These are phyloP conservation scores for Abramis brama DNA, from an alignment of 2,113 vertebrate genomes.

Conservation along the genomic window DNA sequence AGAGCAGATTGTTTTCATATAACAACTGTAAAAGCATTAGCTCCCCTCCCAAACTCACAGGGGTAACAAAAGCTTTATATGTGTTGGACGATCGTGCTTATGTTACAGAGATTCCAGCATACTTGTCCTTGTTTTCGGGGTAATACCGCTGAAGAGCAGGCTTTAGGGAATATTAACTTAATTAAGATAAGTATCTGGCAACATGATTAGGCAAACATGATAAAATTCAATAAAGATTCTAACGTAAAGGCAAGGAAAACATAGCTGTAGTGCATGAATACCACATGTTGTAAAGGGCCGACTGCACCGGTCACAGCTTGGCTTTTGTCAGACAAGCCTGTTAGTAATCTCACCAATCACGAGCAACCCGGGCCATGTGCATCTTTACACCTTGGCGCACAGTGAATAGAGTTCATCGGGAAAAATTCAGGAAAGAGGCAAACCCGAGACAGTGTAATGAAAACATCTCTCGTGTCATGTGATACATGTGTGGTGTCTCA, in stretches of 20 bases:
- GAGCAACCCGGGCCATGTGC: conserved; percentile 40
- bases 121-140: conserved; percentile 33
- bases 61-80: conserved; percentile 30
- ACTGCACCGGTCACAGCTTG: conserved; percentile 62
- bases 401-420: conserved; percentile 37
- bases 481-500: conserved; percentile 48
- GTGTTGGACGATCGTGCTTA: conserved; percentile 26
- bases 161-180: conserved; percentile 61
- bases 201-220: conserved; percentile 75
- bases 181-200: conserved; percentile 71
- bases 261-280: conserved; percentile 70
- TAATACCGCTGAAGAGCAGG: conserved; percentile 55
- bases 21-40: conserved; percentile 42
- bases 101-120: conserved; percentile 68
- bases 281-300: conserved; percentile 68
- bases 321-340: conserved; percentile 54
- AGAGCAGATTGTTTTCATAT: conserved; percentile 36
- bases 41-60: conserved; percentile 30
- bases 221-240: conserved; percentile 72
- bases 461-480: conserved; percentile 47
- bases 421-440: conserved; percentile 38
- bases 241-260: conserved; percentile 71
- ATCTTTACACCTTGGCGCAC: conserved; percentile 55
- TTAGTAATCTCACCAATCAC: conserved; percentile 49
- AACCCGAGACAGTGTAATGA: conserved; percentile 43